Evolutionary conservation across 2,888 invertebrate species (phyloP).

Genomic region (Hypselothyrea guttata): DNA sequence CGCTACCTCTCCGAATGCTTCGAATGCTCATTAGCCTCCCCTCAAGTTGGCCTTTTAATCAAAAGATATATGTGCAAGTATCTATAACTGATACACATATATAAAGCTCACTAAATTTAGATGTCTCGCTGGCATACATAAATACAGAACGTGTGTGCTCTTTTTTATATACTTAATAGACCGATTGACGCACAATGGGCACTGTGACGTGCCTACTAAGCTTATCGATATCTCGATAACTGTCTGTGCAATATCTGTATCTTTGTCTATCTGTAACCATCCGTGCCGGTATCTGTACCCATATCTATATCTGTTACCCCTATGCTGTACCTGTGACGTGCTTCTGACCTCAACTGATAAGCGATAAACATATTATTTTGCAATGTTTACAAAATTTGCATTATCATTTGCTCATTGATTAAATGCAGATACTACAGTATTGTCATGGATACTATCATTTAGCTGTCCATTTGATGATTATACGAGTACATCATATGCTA

Average conservation of each 20-base stretch:
- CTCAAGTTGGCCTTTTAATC: constrained; percentile 45
- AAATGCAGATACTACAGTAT: neutral
- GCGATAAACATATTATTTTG: constrained; percentile 29
- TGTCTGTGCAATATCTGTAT: neutral
- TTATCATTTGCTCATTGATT: constrained; percentile 6
- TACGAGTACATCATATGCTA: constrained; percentile 2
- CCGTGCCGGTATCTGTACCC: constrained; percentile 17
- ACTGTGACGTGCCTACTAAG: constrained; percentile 59
- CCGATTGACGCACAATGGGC: constrained; percentile 69
- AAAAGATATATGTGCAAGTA: constrained; percentile 45
- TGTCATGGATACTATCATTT: too few relatives aligned
- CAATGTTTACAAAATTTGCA: constrained; percentile 13
- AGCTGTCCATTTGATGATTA: neutral
- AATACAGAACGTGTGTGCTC: constrained; percentile 21
- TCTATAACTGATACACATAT: constrained; percentile 18
- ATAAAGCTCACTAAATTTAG: constrained; percentile 58
- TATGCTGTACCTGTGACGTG: constrained; percentile 39
- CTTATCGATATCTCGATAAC: constrained; percentile 54
- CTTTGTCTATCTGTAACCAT: constrained; percentile 8
- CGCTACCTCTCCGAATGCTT: constrained; percentile 42
- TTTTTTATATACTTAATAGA: constrained; percentile 32
- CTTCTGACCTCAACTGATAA: constrained; percentile 36
- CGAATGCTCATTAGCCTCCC: constrained; percentile 60
- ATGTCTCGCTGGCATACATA: constrained; percentile 20
- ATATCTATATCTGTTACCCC: constrained; percentile 7